phyloP scores from a whole-genome alignment of 2,113 vertebrate genomes.

The Calyptomena viridis region DNA sequence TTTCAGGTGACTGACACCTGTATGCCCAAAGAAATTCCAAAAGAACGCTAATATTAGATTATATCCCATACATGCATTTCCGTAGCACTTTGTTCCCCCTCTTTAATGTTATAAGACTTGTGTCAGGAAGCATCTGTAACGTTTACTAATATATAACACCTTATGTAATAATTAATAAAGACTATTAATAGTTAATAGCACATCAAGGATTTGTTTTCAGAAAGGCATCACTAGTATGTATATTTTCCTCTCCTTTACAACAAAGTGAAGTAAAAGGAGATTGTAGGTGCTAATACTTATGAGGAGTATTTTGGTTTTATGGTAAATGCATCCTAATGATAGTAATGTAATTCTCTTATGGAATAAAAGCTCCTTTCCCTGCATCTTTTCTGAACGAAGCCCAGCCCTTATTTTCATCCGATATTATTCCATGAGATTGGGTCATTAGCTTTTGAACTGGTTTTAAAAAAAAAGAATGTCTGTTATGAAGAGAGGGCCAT shows the following conservation, averaged over 20 bases:
- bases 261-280: background rate
- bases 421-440: background rate
- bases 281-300: background rate
- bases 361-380: background rate
- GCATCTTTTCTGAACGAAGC: background rate
- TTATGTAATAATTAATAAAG: background rate
- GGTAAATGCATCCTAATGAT: background rate
- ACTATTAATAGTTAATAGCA: background rate
- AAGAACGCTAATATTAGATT: background rate
- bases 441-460: background rate
- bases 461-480: background rate
- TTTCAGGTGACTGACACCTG: background rate
- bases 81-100: background rate
- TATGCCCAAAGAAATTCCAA: background rate
- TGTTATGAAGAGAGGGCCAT: background rate
- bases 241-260: background rate
- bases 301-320: background rate
- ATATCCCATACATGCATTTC: background rate
- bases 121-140: background rate
- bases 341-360: background rate
- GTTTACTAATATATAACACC: background rate
- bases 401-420: background rate
- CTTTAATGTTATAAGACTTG: background rate
- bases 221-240: background rate
- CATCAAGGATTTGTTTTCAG: background rate